Conservation (phyloP, 2,797 vertebrate genomes). For the Crenichthys baileyi region DNA sequence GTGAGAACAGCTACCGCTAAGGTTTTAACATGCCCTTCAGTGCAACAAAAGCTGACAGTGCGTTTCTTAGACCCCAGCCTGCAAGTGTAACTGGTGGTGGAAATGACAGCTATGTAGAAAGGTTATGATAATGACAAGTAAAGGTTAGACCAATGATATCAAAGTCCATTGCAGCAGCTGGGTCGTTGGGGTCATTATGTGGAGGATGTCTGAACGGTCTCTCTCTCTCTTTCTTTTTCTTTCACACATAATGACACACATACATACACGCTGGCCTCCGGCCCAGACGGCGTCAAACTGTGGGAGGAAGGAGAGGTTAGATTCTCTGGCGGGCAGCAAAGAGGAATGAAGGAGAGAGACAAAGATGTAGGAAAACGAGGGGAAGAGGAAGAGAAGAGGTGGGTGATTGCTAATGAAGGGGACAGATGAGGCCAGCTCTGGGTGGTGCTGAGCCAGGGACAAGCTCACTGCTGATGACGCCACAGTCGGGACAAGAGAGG, state of each 20-base stretch:
- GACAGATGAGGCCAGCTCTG: slow-evolving; percentile 64
- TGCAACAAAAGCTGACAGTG: slow-evolving; percentile 56
- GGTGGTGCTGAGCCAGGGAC: slow-evolving; percentile 64
- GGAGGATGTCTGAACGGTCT: slow-evolving; percentile 66
- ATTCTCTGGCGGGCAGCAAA: slow-evolving; percentile 46
- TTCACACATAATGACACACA: slow-evolving; percentile 11
- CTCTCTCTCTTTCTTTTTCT: not conserved
- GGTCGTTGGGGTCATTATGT: slow-evolving; percentile 63
- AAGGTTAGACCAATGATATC: slow-evolving; percentile 75
- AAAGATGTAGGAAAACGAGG: slow-evolving; percentile 37
- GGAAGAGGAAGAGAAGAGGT: slow-evolving; percentile 12
- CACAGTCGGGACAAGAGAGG: slow-evolving; percentile 34
- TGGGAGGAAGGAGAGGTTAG: slow-evolving; percentile 58
- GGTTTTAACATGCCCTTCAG: slow-evolving; percentile 65
- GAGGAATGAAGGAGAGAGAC: slow-evolving; percentile 41
- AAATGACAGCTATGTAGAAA: slow-evolving; percentile 71
- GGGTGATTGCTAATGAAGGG: slow-evolving; percentile 66
- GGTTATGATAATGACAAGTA: slow-evolving; percentile 72
- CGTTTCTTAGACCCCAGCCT: slow-evolving; percentile 39
- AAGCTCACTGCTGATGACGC: slow-evolving; percentile 60
- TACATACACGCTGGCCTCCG: slow-evolving; percentile 39
- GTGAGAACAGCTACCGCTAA: slow-evolving; percentile 50
- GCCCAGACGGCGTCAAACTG: slow-evolving; percentile 62
- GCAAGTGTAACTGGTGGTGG: slow-evolving; percentile 42
- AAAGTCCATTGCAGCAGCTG: slow-evolving; percentile 62